These are phyloP conservation scores for Peribatodes rhomboidaria DNA, from an alignment of 2,888 invertebrate species.

Conservation along the genomic window DNA sequence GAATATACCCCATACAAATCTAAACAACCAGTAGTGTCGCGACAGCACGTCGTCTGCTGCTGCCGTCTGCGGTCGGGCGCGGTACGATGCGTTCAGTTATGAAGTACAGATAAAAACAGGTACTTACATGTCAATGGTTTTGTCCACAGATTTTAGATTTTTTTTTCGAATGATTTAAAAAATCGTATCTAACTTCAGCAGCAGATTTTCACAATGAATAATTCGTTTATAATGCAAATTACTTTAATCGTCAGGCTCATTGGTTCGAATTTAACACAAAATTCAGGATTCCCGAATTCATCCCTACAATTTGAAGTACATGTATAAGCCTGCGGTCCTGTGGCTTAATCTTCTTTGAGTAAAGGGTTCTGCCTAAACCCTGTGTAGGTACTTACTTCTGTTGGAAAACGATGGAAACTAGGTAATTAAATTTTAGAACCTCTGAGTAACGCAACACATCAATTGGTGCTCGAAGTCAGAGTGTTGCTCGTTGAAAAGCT, in stretches of 20 bases:
- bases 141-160: too few relatives aligned
- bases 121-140: background rate
- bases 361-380: background rate
- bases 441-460: background rate
- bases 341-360: conserved; percentile 3
- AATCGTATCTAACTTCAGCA: background rate
- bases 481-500: too few relatives aligned
- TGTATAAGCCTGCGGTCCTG: background rate
- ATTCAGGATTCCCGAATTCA: background rate
- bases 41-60: too few relatives aligned
- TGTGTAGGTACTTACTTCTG: background rate
- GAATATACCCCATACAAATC: too few relatives aligned
- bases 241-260: background rate
- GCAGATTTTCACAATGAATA: background rate
- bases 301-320: background rate
- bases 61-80: too few relatives aligned
- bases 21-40: too few relatives aligned
- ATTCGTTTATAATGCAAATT: conserved; percentile 1
- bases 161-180: background rate
- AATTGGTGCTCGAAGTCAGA: too few relatives aligned
- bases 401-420: background rate
- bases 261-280: background rate
- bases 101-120: too few relatives aligned
- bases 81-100: too few relatives aligned
- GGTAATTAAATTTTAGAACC: background rate